Evolutionary conservation across 2,113 vertebrate genomes (phyloP), one percentile per base, ranked within the genome.

Genomic region (Procavia capensis): DNA sequence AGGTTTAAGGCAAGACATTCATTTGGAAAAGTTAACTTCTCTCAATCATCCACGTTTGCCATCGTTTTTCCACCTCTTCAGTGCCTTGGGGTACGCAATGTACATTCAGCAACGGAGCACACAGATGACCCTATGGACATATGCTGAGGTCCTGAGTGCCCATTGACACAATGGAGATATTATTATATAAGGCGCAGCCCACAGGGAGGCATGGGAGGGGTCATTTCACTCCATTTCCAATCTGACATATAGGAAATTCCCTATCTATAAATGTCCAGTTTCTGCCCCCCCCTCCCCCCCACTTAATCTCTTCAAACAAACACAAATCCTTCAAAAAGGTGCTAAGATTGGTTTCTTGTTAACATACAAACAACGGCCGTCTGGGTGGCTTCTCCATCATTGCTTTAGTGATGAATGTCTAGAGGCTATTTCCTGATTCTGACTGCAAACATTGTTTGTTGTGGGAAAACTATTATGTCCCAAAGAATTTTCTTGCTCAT

Each of bases 1-100:
- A 98, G 99, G 99, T 99, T 99, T 99, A 99, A 99, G 99, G 99
- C 99, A 99, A 99, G 99, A 98, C 98, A 95, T 98, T 98, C 87
- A n/a, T 80, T 94, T 94, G 98, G 97, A 98, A 98, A 98, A 98
- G 91, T 68, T 84, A 16, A 93, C 96, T 98, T 96, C 97, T 96
- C 94, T 97, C 96, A 93, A 81, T 97, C 96, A 86, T 82, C 91
- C 97, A 96, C 97, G 96, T 5, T 94, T 97, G 95, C 47, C 78
- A 96, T 96, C 94, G 81, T 81, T 78, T 17, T 86, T 88, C 97
- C 96, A 97, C 96, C 96, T 95, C 97, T 96, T 97, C 97, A 94
- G 98, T 97, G 98, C 98, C 98, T 98, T 94, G 97, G 98, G 98
- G 97, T 95, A 95, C 74, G 90, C 98, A 97, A 97, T 63, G 85